Percentiles rank a stretch among this genome's conserved stretches.
Conservation (phyloP, 2,797 vertebrate genomes). For the Chiloscyllium punctatum region DNA sequence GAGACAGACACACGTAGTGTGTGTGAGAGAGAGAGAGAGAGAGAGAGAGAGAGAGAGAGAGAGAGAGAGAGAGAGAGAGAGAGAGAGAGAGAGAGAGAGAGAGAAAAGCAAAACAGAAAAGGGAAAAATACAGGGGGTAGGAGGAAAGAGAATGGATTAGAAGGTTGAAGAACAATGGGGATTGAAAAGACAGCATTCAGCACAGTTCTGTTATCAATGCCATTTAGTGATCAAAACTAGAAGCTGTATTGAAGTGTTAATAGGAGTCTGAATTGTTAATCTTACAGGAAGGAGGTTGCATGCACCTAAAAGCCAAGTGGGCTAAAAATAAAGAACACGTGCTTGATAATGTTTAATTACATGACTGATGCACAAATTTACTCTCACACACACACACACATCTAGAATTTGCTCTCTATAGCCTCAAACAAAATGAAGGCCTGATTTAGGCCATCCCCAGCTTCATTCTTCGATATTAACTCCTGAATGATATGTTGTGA, state of each 20-base stretch:
- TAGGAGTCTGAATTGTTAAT: not conserved
- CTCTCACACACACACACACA: not conserved
- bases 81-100: not conserved
- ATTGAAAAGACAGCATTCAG: constrained; percentile 22
- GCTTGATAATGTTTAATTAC: not conserved
- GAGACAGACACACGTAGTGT: not conserved
- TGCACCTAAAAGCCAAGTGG: not conserved
- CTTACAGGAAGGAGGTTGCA: not conserved
- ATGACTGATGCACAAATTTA: not conserved
- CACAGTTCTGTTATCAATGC: constrained; percentile 38
- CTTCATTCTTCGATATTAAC: not conserved
- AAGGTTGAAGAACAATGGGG: constrained; percentile 33
- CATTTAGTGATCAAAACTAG: not conserved
- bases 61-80: constrained; percentile 52
- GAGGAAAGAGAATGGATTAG: constrained; percentile 5
- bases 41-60: constrained; percentile 45
- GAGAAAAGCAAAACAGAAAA: not conserved
- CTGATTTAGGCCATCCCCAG: no score
- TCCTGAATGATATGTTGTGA: not conserved
- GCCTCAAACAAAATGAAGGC: no score
- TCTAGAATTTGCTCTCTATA: not conserved
- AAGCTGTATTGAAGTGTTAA: not conserved
- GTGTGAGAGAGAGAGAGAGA: constrained; percentile 52
- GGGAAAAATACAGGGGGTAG: not conserved
- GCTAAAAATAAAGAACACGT: not conserved